These are phyloP conservation scores for Cheilosia urbana DNA, from an alignment of 2,888 invertebrate species.

Conservation along the genomic window DNA sequence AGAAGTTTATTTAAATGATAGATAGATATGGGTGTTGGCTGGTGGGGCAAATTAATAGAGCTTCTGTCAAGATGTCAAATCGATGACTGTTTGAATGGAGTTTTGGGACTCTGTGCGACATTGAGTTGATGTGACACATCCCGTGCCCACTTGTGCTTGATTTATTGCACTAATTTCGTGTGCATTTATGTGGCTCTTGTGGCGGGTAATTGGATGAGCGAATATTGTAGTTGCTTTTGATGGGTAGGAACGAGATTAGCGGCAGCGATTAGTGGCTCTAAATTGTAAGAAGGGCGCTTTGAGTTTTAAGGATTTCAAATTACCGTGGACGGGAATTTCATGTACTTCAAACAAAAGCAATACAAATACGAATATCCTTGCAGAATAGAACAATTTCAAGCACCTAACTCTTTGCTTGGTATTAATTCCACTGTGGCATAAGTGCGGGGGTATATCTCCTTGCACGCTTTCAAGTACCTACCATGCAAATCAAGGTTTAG, in stretches of 20 bases:
- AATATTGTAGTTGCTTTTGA: not conserved
- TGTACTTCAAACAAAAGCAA: too few relatives aligned
- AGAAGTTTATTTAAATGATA: slow-evolving; percentile 69
- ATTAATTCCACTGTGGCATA: too few relatives aligned
- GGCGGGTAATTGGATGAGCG: not conserved
- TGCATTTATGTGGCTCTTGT: slow-evolving; percentile 12
- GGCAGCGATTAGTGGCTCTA: too few relatives aligned
- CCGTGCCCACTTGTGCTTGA: slow-evolving; percentile 68
- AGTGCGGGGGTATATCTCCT: too few relatives aligned
- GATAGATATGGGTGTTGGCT: slow-evolving; percentile 64
- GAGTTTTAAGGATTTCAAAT: not conserved
- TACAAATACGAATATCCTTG: too few relatives aligned
- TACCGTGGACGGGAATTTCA: too few relatives aligned
- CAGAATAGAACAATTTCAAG: too few relatives aligned
- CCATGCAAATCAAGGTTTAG: too few relatives aligned
- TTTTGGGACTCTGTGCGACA: slow-evolving; percentile 50
- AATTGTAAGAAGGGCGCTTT: not conserved
- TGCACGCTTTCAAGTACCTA: too few relatives aligned
- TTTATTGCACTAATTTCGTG: slow-evolving; percentile 62
- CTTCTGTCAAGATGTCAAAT: slow-evolving; percentile 73
- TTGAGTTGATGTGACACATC: slow-evolving; percentile 70
- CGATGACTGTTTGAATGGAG: slow-evolving; percentile 74
- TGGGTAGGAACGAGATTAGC: not conserved
- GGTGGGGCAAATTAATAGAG: slow-evolving; percentile 62
- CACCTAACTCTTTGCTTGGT: too few relatives aligned